Base-by-base conservation (phyloP, 2,888 invertebrate genomes). In the Hydroisotoma schaefferi region DNA sequence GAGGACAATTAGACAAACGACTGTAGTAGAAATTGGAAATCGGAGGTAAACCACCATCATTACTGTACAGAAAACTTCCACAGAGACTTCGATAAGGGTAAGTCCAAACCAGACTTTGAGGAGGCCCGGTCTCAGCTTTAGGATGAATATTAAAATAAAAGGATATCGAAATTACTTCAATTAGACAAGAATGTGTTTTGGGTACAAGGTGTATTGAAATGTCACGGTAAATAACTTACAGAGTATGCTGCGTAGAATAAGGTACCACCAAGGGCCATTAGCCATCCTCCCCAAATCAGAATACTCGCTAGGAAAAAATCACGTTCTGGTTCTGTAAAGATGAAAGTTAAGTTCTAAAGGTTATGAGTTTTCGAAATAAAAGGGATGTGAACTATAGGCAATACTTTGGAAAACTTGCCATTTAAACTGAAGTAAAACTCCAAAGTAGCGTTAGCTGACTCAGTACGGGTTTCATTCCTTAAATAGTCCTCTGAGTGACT, bases 91-190 rank as follows among this genome's bases (percentile, higher is more conserved):
- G 29, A 65, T 18, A 0, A 65, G 40, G 5, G 64, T 65, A 15
- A 65, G 44, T 2, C 59, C 62, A 51, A 67, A 65, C 64, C 67
- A 67, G 4, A 67, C 55, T 51, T 65, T 67, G 25, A 67, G 51
- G 12, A 67, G 49, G n/a, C 62, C 60, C 61, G 56, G 58, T 27
- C 61, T 61, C 43, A 46, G 51, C 64, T 64, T 28, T 12, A 57
- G 40, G 5, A 27, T n/a, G n/a, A n/a, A n/a, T n/a, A 52, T 49
- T 28, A 22, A 25, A 46, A 55, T 55, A 4, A 33, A 22, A 5
- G 12, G 37, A 25, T 20, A 29, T 49, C 27, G n/a, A 23, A 46
- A 28, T 18, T 52, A 20, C 22, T 52, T 52, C 37, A 52, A 22
- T 29, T 33, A 23, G 8, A 25, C 10, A 8, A 6, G 5, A 8